phyloP scores from a whole-genome alignment of 2,113 vertebrate genomes.

The Carassius gibelio region DNA sequence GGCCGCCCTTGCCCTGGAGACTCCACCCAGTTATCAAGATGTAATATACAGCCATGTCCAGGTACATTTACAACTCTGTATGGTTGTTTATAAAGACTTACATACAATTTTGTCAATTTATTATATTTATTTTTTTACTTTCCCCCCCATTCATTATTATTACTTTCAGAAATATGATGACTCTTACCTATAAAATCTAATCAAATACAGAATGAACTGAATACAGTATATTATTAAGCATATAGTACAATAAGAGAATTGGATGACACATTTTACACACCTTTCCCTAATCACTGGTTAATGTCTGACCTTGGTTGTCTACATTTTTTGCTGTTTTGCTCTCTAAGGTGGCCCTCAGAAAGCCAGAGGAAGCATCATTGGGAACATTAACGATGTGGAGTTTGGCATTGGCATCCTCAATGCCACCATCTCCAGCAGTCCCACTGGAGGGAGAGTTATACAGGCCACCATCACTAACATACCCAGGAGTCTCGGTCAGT shows the following conservation, averaged over 20 bases:
- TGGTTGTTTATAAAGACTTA: neutral
- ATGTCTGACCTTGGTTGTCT: neutral
- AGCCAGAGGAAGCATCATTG: slow-evolving; percentile 88
- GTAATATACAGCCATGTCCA: slow-evolving; percentile 86
- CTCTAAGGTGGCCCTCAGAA: slow-evolving; percentile 85
- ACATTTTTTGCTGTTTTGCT: slow-evolving; percentile 1
- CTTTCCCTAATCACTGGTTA: neutral
- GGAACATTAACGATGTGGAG: slow-evolving; percentile 89
- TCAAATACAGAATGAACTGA: neutral
- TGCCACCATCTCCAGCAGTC: slow-evolving; percentile 78
- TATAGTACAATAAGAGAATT: neutral
- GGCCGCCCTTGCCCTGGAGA: slow-evolving; percentile 89
- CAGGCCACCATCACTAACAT: slow-evolving; percentile 88
- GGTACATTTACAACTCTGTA: slow-evolving; percentile 74
- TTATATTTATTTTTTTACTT: too few relatives aligned
- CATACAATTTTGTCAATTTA: neutral
- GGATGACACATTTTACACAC: neutral
- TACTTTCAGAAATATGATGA: neutral
- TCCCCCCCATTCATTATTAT: neutral
- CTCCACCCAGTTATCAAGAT: slow-evolving; percentile 85
- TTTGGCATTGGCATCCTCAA: slow-evolving; percentile 92
- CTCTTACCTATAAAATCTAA: neutral
- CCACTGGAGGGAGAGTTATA: slow-evolving; percentile 76
- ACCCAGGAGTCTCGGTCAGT: slow-evolving; percentile 86
- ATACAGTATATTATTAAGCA: neutral